Conservation (phyloP, 2,797 vertebrate genomes). For the Melanotaenia maccullochi region DNA sequence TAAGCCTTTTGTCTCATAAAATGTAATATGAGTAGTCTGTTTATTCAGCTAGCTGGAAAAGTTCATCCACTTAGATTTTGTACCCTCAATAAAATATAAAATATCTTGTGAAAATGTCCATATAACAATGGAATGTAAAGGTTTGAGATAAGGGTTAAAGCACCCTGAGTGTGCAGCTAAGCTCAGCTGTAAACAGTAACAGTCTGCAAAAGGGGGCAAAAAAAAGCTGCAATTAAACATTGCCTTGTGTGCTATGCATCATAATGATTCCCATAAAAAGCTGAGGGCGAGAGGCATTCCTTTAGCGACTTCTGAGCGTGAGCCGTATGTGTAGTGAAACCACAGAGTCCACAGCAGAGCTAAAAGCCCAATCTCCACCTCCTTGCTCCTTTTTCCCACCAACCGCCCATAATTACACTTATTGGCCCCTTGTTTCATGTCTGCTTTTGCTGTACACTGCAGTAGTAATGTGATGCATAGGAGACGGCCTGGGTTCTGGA, state of each 20-base stretch:
- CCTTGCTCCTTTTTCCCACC: constrained; percentile 71
- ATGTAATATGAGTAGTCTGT: constrained; percentile 10
- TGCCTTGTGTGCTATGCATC: constrained; percentile 77
- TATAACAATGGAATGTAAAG: constrained; percentile 47
- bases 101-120: constrained; percentile 49
- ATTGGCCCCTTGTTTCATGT: constrained; percentile 77
- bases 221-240: constrained; percentile 72
- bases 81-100: constrained; percentile 34
- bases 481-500: constrained; percentile 31
- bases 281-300: constrained; percentile 76
- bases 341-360: constrained; percentile 76
- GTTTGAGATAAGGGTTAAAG: constrained; percentile 38
- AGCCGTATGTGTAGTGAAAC: constrained; percentile 76
- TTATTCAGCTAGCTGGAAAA: constrained; percentile 15
- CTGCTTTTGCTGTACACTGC: constrained; percentile 72
- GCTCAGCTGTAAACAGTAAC: constrained; percentile 78
- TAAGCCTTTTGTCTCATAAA: constrained; percentile 27
- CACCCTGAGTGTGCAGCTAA: constrained; percentile 50
- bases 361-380: constrained; percentile 55
- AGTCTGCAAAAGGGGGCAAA: constrained; percentile 55
- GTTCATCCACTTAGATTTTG: constrained; percentile 27
- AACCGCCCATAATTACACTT: constrained; percentile 73
- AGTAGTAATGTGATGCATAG: constrained; percentile 46
- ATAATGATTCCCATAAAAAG: constrained; percentile 84
- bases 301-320: constrained; percentile 76